Base-by-base conservation (phyloP, 1,140 invertebrate species). In the Chymomyza costata region DNA sequence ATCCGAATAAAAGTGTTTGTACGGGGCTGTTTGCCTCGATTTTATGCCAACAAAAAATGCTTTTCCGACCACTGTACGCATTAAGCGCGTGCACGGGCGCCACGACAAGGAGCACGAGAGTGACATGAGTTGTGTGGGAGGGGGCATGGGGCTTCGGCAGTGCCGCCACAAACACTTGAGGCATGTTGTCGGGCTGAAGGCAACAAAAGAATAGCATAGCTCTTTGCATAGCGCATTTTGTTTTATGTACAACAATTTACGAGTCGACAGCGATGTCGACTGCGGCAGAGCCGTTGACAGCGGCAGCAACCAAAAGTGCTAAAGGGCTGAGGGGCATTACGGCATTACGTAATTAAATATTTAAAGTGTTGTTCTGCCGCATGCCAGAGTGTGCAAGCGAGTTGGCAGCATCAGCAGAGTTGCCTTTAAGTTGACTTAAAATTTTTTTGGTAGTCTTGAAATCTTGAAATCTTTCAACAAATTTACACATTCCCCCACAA, bases 281-380 rank as follows among this genome's bases (percentile, higher is more conserved):
- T 21, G 18, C 10, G 31, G 18, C 16, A 46, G 25, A 45, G 32
- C 34, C 39, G 31, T 19, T 25, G 45, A 46, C 65, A 76, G 45
- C 69, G 65, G 46, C 18, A 25, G 21, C 21, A 25, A 8, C 21
- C 21, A 40, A 46, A 47, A 46, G 47, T 56, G 63, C 51, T 60
- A 56, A 49, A 53, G 47, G 47, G 56, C 71, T 65, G 47, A 28
- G 28, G 56, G 43, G 54, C 60, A 54, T 65, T 66, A 63, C 69
- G 16, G 57, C 54, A 78, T 76, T 70, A 78, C 51, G 58, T 62
- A 66, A 80, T 71, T 76, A 78, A 76, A 76, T 78, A 76, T 80
- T 76, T 76, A 78, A 78, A 66, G 71, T 59, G 51, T 44, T 69
- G 44, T 47, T 51, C 35, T 34, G 45, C n/a, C n/a, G 45, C 62